Evolutionary conservation across 2,888 invertebrate genomes (phyloP), one percentile per base, ranked within the genome.

Genomic region (Gastrophysa polygoni): DNA sequence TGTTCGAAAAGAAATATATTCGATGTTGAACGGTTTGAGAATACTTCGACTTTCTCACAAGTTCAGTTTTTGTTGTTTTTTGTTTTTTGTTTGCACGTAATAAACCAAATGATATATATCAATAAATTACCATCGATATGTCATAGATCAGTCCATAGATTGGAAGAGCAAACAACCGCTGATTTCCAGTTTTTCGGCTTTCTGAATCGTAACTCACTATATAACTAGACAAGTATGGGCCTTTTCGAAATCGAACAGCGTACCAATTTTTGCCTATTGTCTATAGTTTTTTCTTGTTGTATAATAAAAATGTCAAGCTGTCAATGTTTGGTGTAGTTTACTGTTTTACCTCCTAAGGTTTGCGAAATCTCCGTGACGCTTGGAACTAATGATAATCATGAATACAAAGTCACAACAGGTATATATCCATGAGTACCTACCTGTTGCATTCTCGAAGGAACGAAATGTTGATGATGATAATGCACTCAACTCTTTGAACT

Each of bases 261-360:
- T 14, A 2, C 38, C 38, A 38, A n/a, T n/a, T 38, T 14, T 14
- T n/a, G 14, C 21, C 34, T 21, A 43, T 21, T 43, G 21, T 16
- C 52, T 43, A 20, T 54, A 14, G 52, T 54, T 43, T 14, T 16
- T 43, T 24, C 43, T 24, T 7, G 21, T 21, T 38, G 14, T n/a
- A 21, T 54, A 54, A 54, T 54, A 54, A 54, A 54, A 54, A 54
- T 43, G 52, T 54, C 52, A 54, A 16, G 14, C 38, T 54, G 52
- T 54, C 43, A 54, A 54, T 54, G 52, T 43, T 54, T 38, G 52
- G 38, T 11, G 14, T 43, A 54, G 21, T 54, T 54, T 54, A 54
- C 16, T 54, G 52, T 43, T 24, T 43, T 54, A 54, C 52, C 52
- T 43, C 52, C 52, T 21, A 43, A 54, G n/a, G 52, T 24, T 43